phyloP scores from a whole-genome alignment of 2,888 invertebrate genomes.

The Tinea pellionella region DNA sequence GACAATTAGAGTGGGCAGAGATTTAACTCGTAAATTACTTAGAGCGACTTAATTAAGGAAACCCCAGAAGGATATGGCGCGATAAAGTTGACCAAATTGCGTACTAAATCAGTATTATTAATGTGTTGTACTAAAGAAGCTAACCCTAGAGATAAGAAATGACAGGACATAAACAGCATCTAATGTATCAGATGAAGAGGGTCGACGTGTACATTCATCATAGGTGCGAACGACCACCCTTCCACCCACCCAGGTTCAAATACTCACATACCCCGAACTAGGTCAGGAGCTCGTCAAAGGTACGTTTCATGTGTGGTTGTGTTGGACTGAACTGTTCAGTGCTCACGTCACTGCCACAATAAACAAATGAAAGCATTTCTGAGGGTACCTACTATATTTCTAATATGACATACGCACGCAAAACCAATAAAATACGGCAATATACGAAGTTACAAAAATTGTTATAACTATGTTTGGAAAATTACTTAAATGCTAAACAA shows the following conservation, averaged over 20 bases:
- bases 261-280: not conserved
- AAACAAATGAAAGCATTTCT: not conserved
- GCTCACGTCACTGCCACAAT: slow-evolving; percentile 18
- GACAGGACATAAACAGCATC: not conserved
- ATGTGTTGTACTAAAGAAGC: not conserved
- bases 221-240: not conserved
- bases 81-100: not conserved
- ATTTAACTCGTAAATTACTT: not conserved
- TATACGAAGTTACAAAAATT: no score
- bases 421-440: not conserved
- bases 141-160: slow-evolving; percentile 6
- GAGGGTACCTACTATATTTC: not conserved
- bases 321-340: slow-evolving; percentile 42
- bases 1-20: not conserved
- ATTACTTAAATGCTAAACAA: no score
- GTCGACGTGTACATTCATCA: slow-evolving; percentile 1
- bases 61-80: not conserved
- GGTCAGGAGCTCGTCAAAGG: slow-evolving; percentile 23
- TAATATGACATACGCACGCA: not conserved
- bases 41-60: not conserved
- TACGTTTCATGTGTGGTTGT: slow-evolving; percentile 33
- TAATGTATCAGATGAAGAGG: slow-evolving; percentile 5
- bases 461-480: no score
- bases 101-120: slow-evolving; percentile 2
- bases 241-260: no score